Evolutionary conservation across 2,113 vertebrate genomes (phyloP).

Genomic region (Hiodon alosoides): DNA sequence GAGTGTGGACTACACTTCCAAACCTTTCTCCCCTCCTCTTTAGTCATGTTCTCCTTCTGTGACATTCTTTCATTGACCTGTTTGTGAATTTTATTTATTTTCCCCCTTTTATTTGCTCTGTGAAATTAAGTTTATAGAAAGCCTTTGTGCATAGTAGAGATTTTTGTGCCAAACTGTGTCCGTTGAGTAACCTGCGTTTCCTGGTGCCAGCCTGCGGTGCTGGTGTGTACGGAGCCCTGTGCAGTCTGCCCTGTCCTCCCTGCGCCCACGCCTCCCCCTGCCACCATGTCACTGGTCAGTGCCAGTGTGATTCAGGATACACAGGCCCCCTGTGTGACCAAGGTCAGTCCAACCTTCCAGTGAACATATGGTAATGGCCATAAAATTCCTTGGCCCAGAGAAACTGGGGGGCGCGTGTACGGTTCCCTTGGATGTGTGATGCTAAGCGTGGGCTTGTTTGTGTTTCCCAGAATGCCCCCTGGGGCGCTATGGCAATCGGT

Average conservation of each 20-base stretch:
- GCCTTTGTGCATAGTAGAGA: background rate
- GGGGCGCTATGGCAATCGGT: constrained; percentile 74
- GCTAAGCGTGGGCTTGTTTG: background rate
- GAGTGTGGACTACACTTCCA: constrained; percentile 43
- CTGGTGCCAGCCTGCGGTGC: constrained; percentile 63
- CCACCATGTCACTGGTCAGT: constrained; percentile 73
- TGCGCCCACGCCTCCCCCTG: constrained; percentile 67
- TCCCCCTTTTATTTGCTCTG: background rate
- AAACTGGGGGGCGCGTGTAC: no score
- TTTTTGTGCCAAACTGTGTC: background rate
- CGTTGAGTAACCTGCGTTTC: background rate
- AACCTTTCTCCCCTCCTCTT: background rate
- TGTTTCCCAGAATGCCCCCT: constrained; percentile 63
- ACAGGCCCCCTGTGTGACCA: constrained; percentile 63
- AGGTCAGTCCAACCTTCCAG: constrained; percentile 36
- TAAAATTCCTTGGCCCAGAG: no score
- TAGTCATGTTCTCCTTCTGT: background rate
- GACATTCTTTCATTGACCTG: background rate
- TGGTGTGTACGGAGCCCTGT: constrained; percentile 63
- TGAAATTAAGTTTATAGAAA: background rate
- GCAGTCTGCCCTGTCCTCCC: constrained; percentile 58
- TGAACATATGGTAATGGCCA: no score
- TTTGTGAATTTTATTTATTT: background rate
- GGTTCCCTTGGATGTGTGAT: no score
- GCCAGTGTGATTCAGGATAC: constrained; percentile 69